Evolutionary conservation across 1,140 invertebrate genomes (phyloP).

Genomic region (Vanessa atalanta): DNA sequence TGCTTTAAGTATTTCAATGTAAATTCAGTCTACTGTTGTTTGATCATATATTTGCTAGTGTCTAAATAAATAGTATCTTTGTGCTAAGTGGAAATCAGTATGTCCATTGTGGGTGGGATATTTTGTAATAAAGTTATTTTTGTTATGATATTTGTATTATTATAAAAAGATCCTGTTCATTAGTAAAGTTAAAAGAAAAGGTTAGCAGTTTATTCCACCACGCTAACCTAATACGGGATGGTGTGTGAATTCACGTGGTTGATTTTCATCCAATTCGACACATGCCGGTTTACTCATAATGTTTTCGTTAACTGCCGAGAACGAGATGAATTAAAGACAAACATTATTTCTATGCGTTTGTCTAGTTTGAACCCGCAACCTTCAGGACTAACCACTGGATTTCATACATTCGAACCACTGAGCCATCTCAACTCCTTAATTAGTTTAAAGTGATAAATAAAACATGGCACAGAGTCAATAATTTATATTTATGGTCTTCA

Average conservation of each 20-base stretch:
- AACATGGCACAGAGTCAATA: conserved; percentile 58
- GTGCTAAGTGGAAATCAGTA: conserved; percentile 56
- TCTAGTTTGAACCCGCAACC: too few species aligned
- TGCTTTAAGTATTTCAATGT: neutral
- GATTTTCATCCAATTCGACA: too few species aligned
- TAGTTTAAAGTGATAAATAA: conserved; percentile 28
- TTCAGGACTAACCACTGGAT: too few species aligned
- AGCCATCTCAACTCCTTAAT: too few species aligned
- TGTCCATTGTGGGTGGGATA: conserved; percentile 51
- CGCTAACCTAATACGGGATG: too few species aligned
- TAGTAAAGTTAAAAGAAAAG: neutral
- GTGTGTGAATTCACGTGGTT: too few species aligned
- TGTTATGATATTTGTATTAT: conserved; percentile 44
- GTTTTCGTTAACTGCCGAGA: too few species aligned
- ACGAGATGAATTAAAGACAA: too few species aligned
- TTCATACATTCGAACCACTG: too few species aligned
- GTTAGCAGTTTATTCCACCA: too few species aligned
- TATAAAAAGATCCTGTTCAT: neutral
- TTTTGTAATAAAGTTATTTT: conserved; percentile 70
- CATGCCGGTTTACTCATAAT: neutral
- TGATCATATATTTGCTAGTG: conserved; percentile 26
- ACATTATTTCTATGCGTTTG: too few species aligned
- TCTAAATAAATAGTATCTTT: conserved; percentile 26
- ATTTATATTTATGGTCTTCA: conserved; percentile 61
- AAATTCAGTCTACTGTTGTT: neutral